Base-by-base conservation (phyloP, 2,797 vertebrate genomes). In the Gorsachius magnificus region DNA sequence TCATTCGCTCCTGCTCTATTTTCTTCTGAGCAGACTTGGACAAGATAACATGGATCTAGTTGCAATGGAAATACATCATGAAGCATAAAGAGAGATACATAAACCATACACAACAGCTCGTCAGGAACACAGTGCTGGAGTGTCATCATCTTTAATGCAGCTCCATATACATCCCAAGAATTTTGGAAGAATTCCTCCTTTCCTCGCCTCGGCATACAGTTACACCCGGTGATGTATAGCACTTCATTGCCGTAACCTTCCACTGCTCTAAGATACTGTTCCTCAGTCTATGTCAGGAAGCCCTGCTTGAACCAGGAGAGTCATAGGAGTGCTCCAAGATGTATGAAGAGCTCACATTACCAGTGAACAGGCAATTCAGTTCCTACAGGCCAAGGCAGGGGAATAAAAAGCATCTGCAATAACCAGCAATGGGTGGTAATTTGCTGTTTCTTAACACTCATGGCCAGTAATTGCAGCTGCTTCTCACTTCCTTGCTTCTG, bases 21-120 rank as follows among this genome's bases (percentile, higher is more conserved):
- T 97, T 98, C 91, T 97, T 96, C 76, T 96, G 96, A 45, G 96
- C 95, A 28, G 97, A 96, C 69, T 89, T 97, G 33, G 97, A 96
- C 66, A 98, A 96, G 26, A 77, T 80, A 82, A 97, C 79, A 26
- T n/a, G 61, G 54, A 97, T 31, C 98, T 98, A 93, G 45, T 57
- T 54, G 53, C 13, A 95, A 93, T 70, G 89, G 70, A 96, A 97
- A 98, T 85, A 75, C 9, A 41, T 28, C 53, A 41, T 2, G 38
- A 7, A 53, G 43, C 65, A 19, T 75, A 31, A 66, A 77, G 48
- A 80, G 33, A 74, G 29, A n/a, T 29, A 38, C 18, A 57, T 19
- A 35, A 76, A 76, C 14, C 43, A 16, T 9, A 28, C 13, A 25
- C 22, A 68, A 15, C 11, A 19, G 9, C 35, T 75, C 41, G 29